Evolutionary conservation across 2,113 vertebrate genomes (phyloP).

Genomic region (Struthidea cinerea): DNA sequence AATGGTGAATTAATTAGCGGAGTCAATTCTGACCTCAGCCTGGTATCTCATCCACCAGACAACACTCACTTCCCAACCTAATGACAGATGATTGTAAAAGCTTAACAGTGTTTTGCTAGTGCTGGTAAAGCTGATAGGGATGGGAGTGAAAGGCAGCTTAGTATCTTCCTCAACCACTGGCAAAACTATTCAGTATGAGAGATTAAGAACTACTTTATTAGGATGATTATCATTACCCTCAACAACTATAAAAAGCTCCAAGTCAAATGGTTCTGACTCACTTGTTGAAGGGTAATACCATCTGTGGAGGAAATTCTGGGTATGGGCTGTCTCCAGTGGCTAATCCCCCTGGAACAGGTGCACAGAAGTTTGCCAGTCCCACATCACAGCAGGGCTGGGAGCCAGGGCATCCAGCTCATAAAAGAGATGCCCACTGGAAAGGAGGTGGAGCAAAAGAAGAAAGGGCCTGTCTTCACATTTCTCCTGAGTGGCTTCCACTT

Average conservation of each 20-base stretch:
- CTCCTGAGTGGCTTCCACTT: neutral
- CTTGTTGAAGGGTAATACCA: conserved; percentile 21
- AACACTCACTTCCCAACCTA: neutral
- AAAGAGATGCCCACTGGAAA: neutral
- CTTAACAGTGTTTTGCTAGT: neutral
- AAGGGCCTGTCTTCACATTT: neutral
- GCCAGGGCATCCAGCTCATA: neutral
- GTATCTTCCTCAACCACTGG: neutral
- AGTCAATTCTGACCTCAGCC: conserved; percentile 21
- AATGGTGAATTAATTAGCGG: conserved; percentile 20
- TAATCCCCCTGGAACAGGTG: conserved; percentile 41
- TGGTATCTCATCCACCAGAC: conserved; percentile 20
- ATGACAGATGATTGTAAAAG: neutral
- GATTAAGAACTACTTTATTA: conserved; percentile 6
- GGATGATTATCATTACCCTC: neutral
- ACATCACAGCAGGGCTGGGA: neutral
- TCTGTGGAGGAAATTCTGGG: conserved; percentile 35
- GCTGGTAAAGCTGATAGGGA: neutral
- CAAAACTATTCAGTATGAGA: neutral
- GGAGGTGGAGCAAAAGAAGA: neutral
- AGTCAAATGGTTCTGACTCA: conserved; percentile 51
- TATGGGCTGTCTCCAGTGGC: neutral
- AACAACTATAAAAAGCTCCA: conserved; percentile 55
- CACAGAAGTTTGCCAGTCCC: neutral
- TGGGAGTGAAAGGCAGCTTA: neutral